Base-by-base conservation (phyloP, 1,140 invertebrate genomes). In the Euura lappo region DNA sequence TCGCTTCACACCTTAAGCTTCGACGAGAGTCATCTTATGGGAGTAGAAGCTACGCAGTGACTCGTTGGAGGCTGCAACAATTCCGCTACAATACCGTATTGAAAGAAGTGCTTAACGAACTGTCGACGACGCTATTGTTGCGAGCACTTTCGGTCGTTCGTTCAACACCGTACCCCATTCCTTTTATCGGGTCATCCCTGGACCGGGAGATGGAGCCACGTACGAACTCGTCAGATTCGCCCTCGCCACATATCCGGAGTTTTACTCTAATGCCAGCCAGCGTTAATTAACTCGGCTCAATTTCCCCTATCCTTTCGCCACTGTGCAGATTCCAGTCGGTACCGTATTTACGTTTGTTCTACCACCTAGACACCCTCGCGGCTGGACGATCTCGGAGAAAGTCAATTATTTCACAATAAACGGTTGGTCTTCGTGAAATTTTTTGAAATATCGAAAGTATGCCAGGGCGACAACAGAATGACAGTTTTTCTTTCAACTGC, bases 31-130 rank as follows among this genome's bases (percentile, higher is more conserved):
- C 51, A 60, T 28, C 28, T 28, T 28, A 28, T 28, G 28, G 28
- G 28, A 28, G 28, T 28, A 28, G 28, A 28, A 28, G 28, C 28
- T 28, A 28, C 28, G 28, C 51, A 60, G 51, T 60, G 51, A 60
- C 51, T 60, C 10, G 51, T n/a, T n/a, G 13, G 6, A 8, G 51
- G 10, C 51, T n/a, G 8, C 51, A 60, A 60, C 51, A 60, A 60
- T 60, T 28, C 28, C 28, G 28, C 28, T 28, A 28, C 28, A 28
- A 28, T 28, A 28, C 51, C 51, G 13, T 60, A 60, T 60, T 79
- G 79, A 82, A 82, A 82, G 81, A 82, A 81, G 74, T 78, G 79
- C 81, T 84, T 83, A 82, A 82, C 79, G 81, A 84, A 83, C 79
- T 79, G 77, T 79, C 82, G 80, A 83, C 77, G 80, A 81, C 78